These are phyloP conservation scores for Sardina pilchardus DNA, from an alignment of 2,113 vertebrate species.

Conservation along the genomic window DNA sequence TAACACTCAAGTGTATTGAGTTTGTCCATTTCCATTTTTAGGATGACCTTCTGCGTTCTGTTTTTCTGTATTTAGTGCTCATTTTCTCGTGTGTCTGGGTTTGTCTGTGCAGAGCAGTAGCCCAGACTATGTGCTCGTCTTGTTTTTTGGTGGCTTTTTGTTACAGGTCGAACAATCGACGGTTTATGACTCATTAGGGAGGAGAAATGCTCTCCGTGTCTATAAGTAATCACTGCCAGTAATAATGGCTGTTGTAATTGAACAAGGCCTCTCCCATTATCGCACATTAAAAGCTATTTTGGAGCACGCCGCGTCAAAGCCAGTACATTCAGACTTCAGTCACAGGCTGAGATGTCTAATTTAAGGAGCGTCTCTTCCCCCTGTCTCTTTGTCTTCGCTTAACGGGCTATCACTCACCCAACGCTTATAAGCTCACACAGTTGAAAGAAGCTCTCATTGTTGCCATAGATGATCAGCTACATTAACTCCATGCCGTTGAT, in stretches of 20 bases:
- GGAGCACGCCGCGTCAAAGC: neutral
- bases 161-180: neutral
- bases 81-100: neutral
- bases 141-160: neutral
- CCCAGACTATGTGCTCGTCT: neutral
- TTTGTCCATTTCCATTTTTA: too few relatives aligned
- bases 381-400: neutral
- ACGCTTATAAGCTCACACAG: neutral
- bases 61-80: too few relatives aligned
- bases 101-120: neutral
- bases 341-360: constrained; percentile 3
- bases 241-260: constrained; percentile 10
- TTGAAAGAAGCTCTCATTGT: neutral
- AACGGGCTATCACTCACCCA: neutral
- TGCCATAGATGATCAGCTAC: neutral
- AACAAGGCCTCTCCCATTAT: constrained; percentile 18
- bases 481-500: neutral
- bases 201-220: neutral
- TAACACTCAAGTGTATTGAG: too few relatives aligned
- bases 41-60: too few relatives aligned
- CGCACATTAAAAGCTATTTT: constrained; percentile 12
- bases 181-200: constrained; percentile 3
- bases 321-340: constrained; percentile 8
- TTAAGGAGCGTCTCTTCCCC: neutral
- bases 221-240: neutral